A percentile compares a stretch with the other conserved stretches of the same genome.
Evolutionary conservation across 2,113 vertebrate genomes (phyloP).

Genomic region (Cichladusa arquata): DNA sequence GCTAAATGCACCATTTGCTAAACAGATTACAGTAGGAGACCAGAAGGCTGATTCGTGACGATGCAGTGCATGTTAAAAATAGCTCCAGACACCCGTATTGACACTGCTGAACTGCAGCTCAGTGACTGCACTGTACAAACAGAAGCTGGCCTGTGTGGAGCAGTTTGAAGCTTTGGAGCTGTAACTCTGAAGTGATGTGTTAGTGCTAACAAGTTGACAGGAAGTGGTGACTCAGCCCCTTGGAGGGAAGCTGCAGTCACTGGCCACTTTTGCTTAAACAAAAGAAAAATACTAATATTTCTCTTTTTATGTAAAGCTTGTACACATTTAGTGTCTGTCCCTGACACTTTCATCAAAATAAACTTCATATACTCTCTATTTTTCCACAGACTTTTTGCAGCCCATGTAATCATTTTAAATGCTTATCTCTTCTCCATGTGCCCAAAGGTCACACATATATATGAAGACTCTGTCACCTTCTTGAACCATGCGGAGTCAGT

Average conservation of each 20-base stretch:
- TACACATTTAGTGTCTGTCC: background rate
- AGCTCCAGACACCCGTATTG: background rate
- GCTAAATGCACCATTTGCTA: background rate
- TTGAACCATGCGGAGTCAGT: background rate
- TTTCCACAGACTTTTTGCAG: background rate
- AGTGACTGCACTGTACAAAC: background rate
- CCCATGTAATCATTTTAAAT: background rate
- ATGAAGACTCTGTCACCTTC: background rate
- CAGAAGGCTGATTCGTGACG: background rate
- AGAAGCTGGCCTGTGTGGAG: background rate
- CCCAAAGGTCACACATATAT: background rate
- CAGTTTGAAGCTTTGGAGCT: background rate
- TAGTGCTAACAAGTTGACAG: background rate
- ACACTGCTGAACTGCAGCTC: background rate
- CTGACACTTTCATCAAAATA: background rate
- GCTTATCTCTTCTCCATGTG: background rate
- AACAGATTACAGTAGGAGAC: background rate
- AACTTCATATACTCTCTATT: background rate
- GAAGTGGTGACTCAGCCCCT: background rate
- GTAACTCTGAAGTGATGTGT: background rate
- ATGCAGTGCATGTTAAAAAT: background rate
- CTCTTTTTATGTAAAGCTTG: background rate
- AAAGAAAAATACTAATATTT: background rate
- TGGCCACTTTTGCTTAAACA: background rate
- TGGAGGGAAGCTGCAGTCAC: background rate